These are phyloP conservation scores for Chrysolina americana DNA, from an alignment of 2,888 invertebrate species.

Conservation along the genomic window DNA sequence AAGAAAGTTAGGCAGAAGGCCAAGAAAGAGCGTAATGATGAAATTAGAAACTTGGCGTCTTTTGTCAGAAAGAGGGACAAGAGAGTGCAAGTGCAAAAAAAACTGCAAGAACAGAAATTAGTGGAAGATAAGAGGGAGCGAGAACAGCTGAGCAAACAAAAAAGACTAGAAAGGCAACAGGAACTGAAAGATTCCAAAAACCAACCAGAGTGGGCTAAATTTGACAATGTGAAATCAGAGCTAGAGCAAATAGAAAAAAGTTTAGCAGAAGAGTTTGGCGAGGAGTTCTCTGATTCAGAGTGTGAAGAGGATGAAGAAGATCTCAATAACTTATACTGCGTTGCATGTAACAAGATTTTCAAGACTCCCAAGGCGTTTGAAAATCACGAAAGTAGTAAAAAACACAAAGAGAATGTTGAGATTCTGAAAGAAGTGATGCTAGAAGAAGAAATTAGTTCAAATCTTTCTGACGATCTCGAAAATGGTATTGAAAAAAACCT, in stretches of 20 bases:
- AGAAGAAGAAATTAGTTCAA: conserved; percentile 68
- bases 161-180: conserved; percentile 80
- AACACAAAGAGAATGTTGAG: conserved; percentile 88
- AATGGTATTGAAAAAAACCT: conserved; percentile 52
- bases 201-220: conserved; percentile 74
- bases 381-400: conserved; percentile 92
- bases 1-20: conserved; percentile 93
- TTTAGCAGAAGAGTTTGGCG: conserved; percentile 79
- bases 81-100: conserved; percentile 83
- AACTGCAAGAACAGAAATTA: conserved; percentile 82
- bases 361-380: conserved; percentile 90
- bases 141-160: conserved; percentile 77
- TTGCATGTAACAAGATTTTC: conserved; percentile 95
- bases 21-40: conserved; percentile 93
- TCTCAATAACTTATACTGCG: conserved; percentile 78
- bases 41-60: conserved; percentile 90
- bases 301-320: conserved; percentile 67
- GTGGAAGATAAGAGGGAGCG: conserved; percentile 82
- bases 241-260: conserved; percentile 84
- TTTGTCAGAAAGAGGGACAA: conserved; percentile 97
- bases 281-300: conserved; percentile 66
- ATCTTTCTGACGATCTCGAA: conserved; percentile 47
- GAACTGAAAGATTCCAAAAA: conserved; percentile 75
- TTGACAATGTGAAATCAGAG: conserved; percentile 76
- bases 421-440: conserved; percentile 73